These are phyloP conservation scores for Tiaroga cobitis DNA, from an alignment of 2,797 vertebrate genomes.

Conservation along the genomic window DNA sequence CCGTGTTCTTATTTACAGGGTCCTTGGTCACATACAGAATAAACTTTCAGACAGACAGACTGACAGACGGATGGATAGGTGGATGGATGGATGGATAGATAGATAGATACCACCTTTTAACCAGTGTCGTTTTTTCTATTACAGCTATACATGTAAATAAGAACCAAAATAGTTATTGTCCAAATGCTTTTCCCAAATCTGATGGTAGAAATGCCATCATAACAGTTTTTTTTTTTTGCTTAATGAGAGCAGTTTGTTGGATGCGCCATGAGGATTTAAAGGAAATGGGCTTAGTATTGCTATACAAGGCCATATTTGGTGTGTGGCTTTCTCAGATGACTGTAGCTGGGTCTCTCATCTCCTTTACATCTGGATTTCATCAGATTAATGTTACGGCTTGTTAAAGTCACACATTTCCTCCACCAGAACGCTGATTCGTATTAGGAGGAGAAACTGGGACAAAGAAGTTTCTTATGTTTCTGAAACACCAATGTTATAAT, in stretches of 20 bases:
- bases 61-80: neutral
- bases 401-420: slow-evolving; percentile 62
- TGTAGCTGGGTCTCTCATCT: slow-evolving; percentile 48
- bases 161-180: neutral
- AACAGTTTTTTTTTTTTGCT: slow-evolving; percentile 38
- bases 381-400: slow-evolving; percentile 63
- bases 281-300: slow-evolving; percentile 52
- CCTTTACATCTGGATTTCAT: slow-evolving; percentile 63
- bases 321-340: slow-evolving; percentile 44
- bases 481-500: slow-evolving; percentile 20
- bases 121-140: slow-evolving; percentile 1
- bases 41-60: neutral
- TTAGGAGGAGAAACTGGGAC: slow-evolving; percentile 44
- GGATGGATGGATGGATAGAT: neutral
- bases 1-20: neutral
- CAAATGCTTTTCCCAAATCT: slow-evolving; percentile 8
- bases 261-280: slow-evolving; percentile 38
- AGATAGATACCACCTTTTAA: neutral
- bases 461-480: slow-evolving; percentile 35
- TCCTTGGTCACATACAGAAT: neutral
- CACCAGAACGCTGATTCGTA: slow-evolving; percentile 52
- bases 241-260: slow-evolving; percentile 37
- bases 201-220: slow-evolving; percentile 19
- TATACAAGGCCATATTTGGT: slow-evolving; percentile 61
- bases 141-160: neutral